Evolutionary conservation across 1,140 invertebrate genomes (phyloP).

Genomic region (Nasonia vitripennis): DNA sequence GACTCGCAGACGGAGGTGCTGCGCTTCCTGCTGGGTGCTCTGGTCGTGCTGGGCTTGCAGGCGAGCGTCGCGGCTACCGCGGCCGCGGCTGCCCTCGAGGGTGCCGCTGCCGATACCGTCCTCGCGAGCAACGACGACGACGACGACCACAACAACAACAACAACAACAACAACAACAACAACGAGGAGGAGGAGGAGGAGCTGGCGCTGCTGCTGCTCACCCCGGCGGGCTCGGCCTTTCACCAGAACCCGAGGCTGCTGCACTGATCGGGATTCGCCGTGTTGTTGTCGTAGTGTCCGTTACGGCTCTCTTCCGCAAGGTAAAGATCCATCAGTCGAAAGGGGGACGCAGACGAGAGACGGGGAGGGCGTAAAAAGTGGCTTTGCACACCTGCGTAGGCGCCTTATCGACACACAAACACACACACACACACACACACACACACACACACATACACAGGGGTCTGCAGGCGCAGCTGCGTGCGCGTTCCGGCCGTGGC

Average conservation of each 20-base stretch:
- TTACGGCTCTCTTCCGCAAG: too few relatives aligned
- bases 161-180: not conserved
- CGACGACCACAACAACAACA: not conserved
- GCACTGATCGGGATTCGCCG: not conserved
- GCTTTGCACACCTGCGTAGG: too few relatives aligned
- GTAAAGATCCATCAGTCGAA: too few relatives aligned
- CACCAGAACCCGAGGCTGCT: not conserved
- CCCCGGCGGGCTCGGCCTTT: not conserved
- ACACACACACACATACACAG: not conserved
- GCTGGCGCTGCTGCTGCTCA: not conserved
- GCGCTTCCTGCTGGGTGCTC: not conserved
- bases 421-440: not conserved
- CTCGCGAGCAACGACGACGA: not conserved
- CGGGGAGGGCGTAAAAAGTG: too few relatives aligned
- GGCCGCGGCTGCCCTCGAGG: not conserved
- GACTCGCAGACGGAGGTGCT: conserved; percentile 1
- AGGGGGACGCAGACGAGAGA: too few relatives aligned
- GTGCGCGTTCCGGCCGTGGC: not conserved
- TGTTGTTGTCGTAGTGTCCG: too few relatives aligned
- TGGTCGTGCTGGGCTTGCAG: not conserved
- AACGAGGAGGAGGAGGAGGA: not conserved
- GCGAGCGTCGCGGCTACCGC: not conserved
- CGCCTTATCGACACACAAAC: not conserved
- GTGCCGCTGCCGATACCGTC: not conserved
- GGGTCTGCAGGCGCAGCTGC: not conserved